Base-by-base conservation (phyloP, 2,797 vertebrate genomes). In the Momotus momota region DNA sequence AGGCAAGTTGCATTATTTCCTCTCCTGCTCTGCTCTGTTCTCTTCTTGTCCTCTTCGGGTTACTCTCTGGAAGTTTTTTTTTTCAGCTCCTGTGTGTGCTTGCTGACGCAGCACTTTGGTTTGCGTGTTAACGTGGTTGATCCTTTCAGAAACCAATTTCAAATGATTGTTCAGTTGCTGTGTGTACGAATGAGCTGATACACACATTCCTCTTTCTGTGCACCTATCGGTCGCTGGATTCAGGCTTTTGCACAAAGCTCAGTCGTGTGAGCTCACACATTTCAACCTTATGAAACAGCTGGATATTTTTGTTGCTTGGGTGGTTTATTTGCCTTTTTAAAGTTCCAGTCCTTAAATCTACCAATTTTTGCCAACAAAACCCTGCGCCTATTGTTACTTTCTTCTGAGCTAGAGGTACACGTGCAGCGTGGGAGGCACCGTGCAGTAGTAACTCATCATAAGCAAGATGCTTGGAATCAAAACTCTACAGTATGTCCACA, bases 61-160 rank as follows among this genome's bases (percentile, higher is more conserved):
- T 96, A 46, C 31, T 91, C 94, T 95, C 78, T 94, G 70, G 71
- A 95, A 95, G 81, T 33, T 70, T 7, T 35, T 89, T 92, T 83
- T 93, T 55, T n/a, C 88, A 81, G 83, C 93, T 86, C 80, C 58
- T 87, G 40, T 96, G 17, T 92, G 79, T 93, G 88, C 74, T 95
- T 97, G 82, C 90, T 96, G 90, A 94, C 14, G 19, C 15, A 4
- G 51, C 64, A 60, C 55, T 97, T 97, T 33, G 82, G 57, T 77
- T 95, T 88, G 81, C 75, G 90, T 80, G 65, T 91, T 94, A 93
- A 84, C 35, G 10, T 43, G 65, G 77, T 87, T 89, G 81, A 77
- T 97, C 72, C 95, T 92, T 91, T 65, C 90, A 87, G 94, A 95
- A 95, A 96, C 88, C 79, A 48, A 22, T 71, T 96, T 79, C 82